Evolutionary conservation across 2,113 vertebrate species (phyloP), one percentile per base, ranked within the genome.

Genomic region (Dicentrarchus labrax): DNA sequence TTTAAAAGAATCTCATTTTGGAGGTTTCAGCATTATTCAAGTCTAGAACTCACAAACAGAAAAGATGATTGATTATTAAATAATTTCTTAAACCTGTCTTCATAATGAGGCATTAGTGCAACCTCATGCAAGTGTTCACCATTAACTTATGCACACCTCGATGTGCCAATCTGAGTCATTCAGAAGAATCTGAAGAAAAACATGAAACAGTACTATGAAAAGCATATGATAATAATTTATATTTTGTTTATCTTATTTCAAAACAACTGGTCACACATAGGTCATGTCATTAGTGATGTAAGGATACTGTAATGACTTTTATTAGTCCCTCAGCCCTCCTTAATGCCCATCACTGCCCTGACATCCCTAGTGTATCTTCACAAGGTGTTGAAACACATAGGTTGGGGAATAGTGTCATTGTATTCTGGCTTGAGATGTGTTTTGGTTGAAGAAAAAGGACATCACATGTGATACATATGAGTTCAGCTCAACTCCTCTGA

Each of bases 291-390:
- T 41, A 6, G 17, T 82, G 76, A 88, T 87, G 71, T 59, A 71
- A 83, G 15, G 12, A 10, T 15, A 67, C n/a, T 76, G 47, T 70
- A 48, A 72, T 56, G 17, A 50, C 24, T 65, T 73, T 24, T 59
- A n/a, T 1, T 51, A 80, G 61, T 82, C 80, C 72, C 66, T 64
- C 38, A 1, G 78, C 5, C 21, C 21, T 5, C 60, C 12, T 69
- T 13, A 65, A 59, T 78, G 73, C 0, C 68, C 77, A 78, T 5
- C 6, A 51, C 13, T 30, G 19, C 15, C 48, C 16, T n/a, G 3
- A 69, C 16, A 38, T 57, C 67, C 57, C 68, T 6, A 0, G 9
- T 43, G 76, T 41, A 22, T 53, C 15, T 22, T 47, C 41, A 69
- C 19, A 4, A 68, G 69, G 47, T 77, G 50, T 24, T 17, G 4